Percentiles rank a stretch among this genome's conserved stretches.
These are phyloP conservation scores for Cephus rjabovi DNA, from an alignment of 2,888 invertebrate genomes.

Conservation along the genomic window DNA sequence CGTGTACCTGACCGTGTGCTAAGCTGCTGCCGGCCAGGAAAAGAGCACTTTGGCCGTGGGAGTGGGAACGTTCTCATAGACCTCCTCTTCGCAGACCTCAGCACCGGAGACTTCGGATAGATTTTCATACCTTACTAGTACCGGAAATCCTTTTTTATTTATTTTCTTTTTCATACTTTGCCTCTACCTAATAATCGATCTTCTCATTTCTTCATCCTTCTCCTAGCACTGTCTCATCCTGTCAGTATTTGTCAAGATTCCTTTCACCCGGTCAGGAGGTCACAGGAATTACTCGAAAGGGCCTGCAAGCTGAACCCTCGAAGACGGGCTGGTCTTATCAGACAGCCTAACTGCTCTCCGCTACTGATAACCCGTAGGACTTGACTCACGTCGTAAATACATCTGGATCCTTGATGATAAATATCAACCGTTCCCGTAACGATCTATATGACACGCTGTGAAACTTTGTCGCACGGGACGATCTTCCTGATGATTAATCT, in stretches of 20 bases:
- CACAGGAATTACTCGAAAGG: not conserved
- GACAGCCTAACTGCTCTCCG: not conserved
- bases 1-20: not conserved
- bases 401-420: not conserved
- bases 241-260: not conserved
- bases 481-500: not conserved
- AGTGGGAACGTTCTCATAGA: conserved; percentile 66
- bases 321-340: not conserved
- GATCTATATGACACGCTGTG: not conserved
- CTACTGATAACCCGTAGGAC: not conserved
- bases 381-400: not conserved
- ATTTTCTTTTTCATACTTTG: not conserved
- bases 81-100: conserved; percentile 6
- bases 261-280: not conserved
- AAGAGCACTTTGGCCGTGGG: conserved; percentile 62
- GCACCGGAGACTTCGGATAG: not conserved
- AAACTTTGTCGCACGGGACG: not conserved
- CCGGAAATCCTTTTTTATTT: not conserved
- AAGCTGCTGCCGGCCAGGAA: conserved; percentile 42
- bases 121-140: not conserved
- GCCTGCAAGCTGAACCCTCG: not conserved
- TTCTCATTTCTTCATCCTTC: not conserved
- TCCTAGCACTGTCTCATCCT: not conserved
- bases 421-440: not conserved
- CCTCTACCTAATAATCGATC: not conserved